phyloP scores from a whole-genome alignment of 2,113 vertebrate genomes.

The Saguinus imperator region DNA sequence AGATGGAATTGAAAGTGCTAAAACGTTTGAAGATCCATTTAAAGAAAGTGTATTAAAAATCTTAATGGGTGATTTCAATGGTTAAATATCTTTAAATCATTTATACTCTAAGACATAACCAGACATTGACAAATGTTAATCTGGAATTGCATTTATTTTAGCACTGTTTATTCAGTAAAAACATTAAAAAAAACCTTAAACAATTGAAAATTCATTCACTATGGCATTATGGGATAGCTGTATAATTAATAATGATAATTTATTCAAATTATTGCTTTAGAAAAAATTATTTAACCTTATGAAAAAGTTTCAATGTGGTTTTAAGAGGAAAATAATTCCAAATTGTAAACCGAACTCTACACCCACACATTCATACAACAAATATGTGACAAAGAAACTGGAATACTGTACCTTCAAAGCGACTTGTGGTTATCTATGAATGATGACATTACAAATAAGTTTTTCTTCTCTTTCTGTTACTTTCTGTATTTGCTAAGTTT shows the following conservation, averaged over 20 bases:
- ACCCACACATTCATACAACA: background rate
- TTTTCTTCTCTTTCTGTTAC: background rate
- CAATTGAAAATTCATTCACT: background rate
- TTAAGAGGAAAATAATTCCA: background rate
- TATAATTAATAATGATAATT: background rate
- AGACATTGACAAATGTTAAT: background rate
- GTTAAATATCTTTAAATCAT: background rate
- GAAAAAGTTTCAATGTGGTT: background rate
- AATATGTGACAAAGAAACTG: background rate
- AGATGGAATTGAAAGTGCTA: background rate
- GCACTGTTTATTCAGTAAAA: background rate
- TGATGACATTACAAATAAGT: background rate
- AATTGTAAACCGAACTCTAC: background rate
- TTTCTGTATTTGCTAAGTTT: background rate
- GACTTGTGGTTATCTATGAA: background rate
- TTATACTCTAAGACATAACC: background rate
- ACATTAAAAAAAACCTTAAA: background rate
- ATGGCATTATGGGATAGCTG: background rate
- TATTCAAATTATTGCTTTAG: background rate
- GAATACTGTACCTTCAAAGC: background rate
- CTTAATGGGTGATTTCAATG: background rate
- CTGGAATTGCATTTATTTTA: background rate
- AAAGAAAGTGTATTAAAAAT: background rate
- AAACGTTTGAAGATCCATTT: background rate
- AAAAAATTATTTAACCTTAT: background rate